Conservation (phyloP, 2,113 vertebrate species). For the Vulpes vulpes region DNA sequence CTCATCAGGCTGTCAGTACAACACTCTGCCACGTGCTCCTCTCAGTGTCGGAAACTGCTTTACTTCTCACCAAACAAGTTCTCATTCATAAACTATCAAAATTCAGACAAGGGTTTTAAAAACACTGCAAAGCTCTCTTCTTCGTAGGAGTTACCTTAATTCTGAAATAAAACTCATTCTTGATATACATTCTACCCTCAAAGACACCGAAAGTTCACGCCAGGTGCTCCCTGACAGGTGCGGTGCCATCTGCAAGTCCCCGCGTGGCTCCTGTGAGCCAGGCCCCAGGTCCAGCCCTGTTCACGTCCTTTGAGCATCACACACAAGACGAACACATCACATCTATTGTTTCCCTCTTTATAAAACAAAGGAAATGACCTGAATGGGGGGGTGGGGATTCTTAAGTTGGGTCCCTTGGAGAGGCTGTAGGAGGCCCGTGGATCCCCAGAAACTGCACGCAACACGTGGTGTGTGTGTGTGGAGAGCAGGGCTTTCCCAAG, state of each 20-base stretch:
- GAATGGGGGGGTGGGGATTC: too few species aligned
- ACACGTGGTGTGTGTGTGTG: too few species aligned
- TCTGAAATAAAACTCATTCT: background rate
- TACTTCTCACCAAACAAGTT: background rate
- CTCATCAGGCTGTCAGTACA: background rate
- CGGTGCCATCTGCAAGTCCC: background rate
- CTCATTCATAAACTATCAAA: background rate
- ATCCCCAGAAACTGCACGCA: fast-evolving
- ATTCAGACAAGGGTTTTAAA: background rate
- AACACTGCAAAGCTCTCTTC: background rate
- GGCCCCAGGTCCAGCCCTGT: background rate
- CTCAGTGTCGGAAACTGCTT: background rate
- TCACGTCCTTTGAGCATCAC: too few species aligned
- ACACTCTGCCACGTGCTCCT: background rate
- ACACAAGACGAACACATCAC: too few species aligned
- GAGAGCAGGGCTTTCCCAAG: background rate
- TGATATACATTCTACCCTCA: background rate
- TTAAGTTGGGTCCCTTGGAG: fast-evolving
- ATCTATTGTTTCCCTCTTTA: too few species aligned
- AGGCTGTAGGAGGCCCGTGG: background rate
- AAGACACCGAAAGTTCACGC: background rate
- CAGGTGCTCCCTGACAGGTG: background rate
- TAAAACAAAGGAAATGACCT: background rate
- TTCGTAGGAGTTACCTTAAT: background rate
- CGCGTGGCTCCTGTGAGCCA: background rate